These are phyloP conservation scores for Notoglanidium macrostoma DNA, from an alignment of 2,797 vertebrate species.

Conservation along the genomic window DNA sequence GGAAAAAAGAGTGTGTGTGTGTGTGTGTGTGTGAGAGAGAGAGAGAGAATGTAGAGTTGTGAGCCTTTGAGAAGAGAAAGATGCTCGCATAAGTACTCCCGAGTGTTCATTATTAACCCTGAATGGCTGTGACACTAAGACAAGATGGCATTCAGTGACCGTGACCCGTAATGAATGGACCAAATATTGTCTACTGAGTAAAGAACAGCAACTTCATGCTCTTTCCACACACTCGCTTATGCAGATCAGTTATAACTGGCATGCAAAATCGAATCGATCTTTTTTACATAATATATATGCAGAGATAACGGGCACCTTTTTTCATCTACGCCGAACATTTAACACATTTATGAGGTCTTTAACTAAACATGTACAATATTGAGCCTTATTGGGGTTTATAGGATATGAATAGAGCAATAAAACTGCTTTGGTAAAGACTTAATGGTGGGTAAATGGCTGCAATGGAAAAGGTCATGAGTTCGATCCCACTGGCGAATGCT, in stretches of 20 bases:
- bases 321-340: background rate
- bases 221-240: background rate
- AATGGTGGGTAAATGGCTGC: constrained; percentile 14
- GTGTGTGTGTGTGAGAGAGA: constrained; percentile 54
- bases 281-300: background rate
- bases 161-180: background rate
- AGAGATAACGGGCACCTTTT: background rate
- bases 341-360: background rate
- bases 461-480: constrained; percentile 6
- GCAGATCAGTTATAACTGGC: background rate
- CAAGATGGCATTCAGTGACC: background rate
- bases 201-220: background rate
- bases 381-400: background rate
- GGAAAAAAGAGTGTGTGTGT: constrained; percentile 35
- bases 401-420: constrained; percentile 5
- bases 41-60: constrained; percentile 69
- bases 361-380: background rate
- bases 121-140: background rate
- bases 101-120: constrained; percentile 44
- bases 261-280: background rate
- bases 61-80: constrained; percentile 70
- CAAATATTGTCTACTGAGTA: background rate
- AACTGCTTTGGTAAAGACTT: background rate
- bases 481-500: constrained; percentile 1
- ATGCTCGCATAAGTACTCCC: constrained; percentile 62